Evolutionary conservation across 2,888 invertebrate genomes (phyloP), one percentile per base, ranked within the genome.

Genomic region (Sabatieria punctata): DNA sequence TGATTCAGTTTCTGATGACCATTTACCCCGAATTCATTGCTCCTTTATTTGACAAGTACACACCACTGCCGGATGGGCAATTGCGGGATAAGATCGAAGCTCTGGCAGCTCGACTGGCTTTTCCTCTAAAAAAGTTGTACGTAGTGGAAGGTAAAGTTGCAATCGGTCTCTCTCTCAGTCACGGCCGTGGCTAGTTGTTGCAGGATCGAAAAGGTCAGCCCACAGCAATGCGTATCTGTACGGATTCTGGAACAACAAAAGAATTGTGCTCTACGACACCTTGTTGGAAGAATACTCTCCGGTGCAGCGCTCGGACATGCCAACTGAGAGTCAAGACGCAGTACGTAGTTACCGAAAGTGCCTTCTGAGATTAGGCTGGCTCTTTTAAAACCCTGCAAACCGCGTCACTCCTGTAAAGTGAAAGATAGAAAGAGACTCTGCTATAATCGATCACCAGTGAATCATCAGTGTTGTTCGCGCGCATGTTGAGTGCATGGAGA

Each of bases 181-280:
- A 15, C n/a, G n/a, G 15, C 4, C 15, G 15, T n/a, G 15, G 13
- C 26, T 26, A 19, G 23, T 19, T n/a, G 44, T 55, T 55, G 26
- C 54, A 75, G 75, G 91, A 22, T 95, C 95, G 0, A 93, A 91
- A 66, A 74, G 95, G 50, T 93, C 93, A 2, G 82, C 88, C 0
- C 97, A 97, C 63, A 91, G 89, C 64, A 95, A 97, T 73, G 95
- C 95, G 1, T 97, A 95, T 67, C 84, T 95, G 65, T 93, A 88
- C 68, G 97, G 97, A 0, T 78, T 97, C 57, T 86, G 85, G 75
- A 91, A 91, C 59, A 80, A 85, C 50, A 99, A 97, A 67, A 75
- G 95, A 45, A 97, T 97, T 65, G 97, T 99, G 1, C 71, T 97
- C 13, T 97, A 86, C 69, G 97, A 97, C 67, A 97, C 97, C 0